Evolutionary conservation across 2,113 vertebrate species (phyloP).

Genomic region (Neogale vison): DNA sequence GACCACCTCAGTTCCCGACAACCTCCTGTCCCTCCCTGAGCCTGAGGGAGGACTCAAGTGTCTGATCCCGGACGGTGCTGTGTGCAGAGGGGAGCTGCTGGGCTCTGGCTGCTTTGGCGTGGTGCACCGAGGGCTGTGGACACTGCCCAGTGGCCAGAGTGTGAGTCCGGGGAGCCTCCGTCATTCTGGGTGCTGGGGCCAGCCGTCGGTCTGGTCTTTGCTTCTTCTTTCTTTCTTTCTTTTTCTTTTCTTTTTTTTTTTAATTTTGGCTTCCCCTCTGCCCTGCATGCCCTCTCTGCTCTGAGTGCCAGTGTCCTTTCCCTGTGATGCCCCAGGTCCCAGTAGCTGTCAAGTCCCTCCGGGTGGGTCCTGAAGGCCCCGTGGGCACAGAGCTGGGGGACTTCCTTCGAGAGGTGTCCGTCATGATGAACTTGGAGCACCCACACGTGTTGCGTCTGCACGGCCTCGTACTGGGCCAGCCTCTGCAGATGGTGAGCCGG

Average conservation of each 20-base stretch:
- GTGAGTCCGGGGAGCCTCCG: constrained; percentile 81
- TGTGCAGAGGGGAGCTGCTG: constrained; percentile 87
- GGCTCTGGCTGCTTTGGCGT: constrained; percentile 93
- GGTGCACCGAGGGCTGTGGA: constrained; percentile 90
- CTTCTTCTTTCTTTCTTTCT: background rate
- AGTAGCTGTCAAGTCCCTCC: constrained; percentile 92
- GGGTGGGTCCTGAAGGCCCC: constrained; percentile 75
- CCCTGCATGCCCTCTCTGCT: background rate
- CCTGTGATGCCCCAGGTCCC: constrained; percentile 79
- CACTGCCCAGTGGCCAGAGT: constrained; percentile 84
- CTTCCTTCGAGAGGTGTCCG: constrained; percentile 91
- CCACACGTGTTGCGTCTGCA: constrained; percentile 91
- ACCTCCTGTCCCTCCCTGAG: constrained; percentile 68
- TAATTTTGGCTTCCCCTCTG: no score
- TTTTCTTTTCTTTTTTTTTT: no score
- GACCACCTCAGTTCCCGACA: background rate
- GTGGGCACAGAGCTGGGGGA: constrained; percentile 84
- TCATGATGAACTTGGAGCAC: constrained; percentile 92
- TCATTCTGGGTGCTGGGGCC: background rate
- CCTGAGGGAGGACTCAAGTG: constrained; percentile 83
- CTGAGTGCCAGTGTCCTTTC: background rate
- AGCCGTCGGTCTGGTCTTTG: background rate
- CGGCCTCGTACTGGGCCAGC: constrained; percentile 91
- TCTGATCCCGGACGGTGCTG: constrained; percentile 91
- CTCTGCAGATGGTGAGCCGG: constrained; percentile 91